These are phyloP conservation scores for Lacanobia wlatinum DNA, from an alignment of 2,888 invertebrate species.

Conservation along the genomic window DNA sequence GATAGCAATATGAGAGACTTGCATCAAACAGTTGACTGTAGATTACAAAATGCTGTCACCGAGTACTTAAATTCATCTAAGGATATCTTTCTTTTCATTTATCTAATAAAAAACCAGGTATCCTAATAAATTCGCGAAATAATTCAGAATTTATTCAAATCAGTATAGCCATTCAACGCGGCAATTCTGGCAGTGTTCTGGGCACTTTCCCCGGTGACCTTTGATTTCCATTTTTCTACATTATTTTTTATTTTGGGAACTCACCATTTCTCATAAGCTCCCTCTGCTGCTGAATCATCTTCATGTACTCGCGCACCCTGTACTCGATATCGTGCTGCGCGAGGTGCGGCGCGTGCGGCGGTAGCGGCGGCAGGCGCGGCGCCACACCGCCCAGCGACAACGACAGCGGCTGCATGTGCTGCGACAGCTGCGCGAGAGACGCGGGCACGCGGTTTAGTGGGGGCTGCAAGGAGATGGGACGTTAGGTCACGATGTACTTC, in stretches of 20 bases:
- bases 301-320: conserved; percentile 95
- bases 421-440: conserved; percentile 87
- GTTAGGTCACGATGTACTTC: conserved; percentile 42
- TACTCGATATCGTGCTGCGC: conserved; percentile 94
- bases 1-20: neutral
- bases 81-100: no score
- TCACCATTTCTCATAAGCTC: conserved; percentile 85
- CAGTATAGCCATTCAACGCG: no score
- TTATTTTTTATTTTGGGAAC: neutral
- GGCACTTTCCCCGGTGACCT: no score
- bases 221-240: neutral
- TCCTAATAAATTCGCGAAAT: no score
- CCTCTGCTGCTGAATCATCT: conserved; percentile 91
- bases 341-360: conserved; percentile 90
- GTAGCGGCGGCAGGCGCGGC: conserved; percentile 91
- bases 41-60: neutral
- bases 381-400: conserved; percentile 92
- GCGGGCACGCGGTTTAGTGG: conserved; percentile 91
- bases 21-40: neutral
- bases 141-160: neutral
- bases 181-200: no score
- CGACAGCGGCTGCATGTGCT: conserved; percentile 94
- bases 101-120: no score
- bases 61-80: neutral
- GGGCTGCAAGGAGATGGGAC: conserved; percentile 76